phyloP scores from a whole-genome alignment of 2,888 invertebrate genomes.

The Phymatocera aterrima region DNA sequence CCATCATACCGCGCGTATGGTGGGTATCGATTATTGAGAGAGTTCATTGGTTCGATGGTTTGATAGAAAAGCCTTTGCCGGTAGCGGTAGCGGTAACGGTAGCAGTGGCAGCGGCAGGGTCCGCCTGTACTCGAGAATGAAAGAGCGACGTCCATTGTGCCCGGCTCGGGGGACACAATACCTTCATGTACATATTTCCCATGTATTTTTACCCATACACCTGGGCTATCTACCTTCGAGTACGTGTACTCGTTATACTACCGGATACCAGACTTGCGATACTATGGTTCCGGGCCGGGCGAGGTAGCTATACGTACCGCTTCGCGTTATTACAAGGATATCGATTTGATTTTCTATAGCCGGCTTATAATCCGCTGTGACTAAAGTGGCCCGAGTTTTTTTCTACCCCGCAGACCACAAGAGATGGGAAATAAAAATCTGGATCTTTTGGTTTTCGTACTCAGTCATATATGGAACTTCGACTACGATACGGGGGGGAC shows the following conservation, averaged over 20 bases:
- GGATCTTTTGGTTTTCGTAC: too few relatives aligned
- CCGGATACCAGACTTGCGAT: constrained; percentile 25
- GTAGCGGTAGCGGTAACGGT: background rate
- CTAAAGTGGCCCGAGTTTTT: constrained; percentile 4
- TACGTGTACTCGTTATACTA: too few relatives aligned
- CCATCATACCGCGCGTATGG: constrained; percentile 22
- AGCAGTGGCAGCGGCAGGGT: too few relatives aligned
- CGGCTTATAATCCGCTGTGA: background rate
- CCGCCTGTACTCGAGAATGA: constrained; percentile 26
- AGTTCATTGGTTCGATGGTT: background rate
- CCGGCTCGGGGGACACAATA: constrained; percentile 35
- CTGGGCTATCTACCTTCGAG: background rate
- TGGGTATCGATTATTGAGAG: constrained; percentile 26
- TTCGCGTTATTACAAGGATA: constrained; percentile 34
- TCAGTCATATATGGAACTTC: too few relatives aligned
- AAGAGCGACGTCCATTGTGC: constrained; percentile 42
- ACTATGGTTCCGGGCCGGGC: background rate
- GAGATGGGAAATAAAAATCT: background rate
- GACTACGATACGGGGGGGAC: too few relatives aligned
- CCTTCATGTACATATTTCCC: constrained; percentile 39
- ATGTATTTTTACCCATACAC: constrained; percentile 14
- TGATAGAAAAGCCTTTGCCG: background rate
- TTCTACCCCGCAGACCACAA: background rate
- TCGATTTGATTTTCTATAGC: constrained; percentile 15
- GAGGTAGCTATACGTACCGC: background rate